Percentiles rank a stretch among this genome's conserved stretches.
These are phyloP conservation scores for Microvelia longipes DNA, from an alignment of 1,140 invertebrate species.

Conservation along the genomic window DNA sequence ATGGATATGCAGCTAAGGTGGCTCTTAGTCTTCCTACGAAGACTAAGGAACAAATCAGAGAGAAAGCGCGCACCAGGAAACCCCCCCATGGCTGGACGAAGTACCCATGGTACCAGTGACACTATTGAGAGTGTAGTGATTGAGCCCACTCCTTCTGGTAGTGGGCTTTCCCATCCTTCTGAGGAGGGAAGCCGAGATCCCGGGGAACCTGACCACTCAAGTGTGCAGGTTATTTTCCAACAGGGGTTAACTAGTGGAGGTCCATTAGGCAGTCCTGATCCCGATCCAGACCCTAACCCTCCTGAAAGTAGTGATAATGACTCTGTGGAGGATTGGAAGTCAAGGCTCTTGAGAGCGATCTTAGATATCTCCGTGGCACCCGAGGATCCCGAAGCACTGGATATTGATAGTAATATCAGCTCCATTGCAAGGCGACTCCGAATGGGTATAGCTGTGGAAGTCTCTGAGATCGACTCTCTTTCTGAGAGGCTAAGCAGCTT, in stretches of 20 bases:
- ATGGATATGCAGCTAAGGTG: neutral
- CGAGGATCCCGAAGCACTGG: neutral
- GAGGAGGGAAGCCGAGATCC: neutral
- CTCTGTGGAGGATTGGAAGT: neutral
- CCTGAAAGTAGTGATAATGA: neutral
- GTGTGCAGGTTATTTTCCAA: neutral
- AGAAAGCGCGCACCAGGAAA: neutral
- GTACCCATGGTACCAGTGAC: neutral
- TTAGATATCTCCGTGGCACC: neutral
- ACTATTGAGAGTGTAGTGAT: neutral
- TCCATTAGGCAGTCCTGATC: neutral
- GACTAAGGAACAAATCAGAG: neutral
- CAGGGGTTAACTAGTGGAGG: neutral
- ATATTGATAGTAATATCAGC: neutral
- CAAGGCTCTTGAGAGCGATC: neutral
- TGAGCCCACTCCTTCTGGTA: neutral
- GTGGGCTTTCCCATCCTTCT: neutral
- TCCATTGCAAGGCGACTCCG: neutral
- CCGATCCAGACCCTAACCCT: neutral
- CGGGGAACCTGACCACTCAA: neutral
- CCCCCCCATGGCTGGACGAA: neutral
- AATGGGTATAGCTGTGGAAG: neutral
- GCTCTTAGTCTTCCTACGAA: neutral
- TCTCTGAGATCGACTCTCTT: neutral
- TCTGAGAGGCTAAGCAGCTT: neutral